These are phyloP conservation scores for Pyrochroa serraticornis DNA, from an alignment of 2,888 invertebrate genomes.

Conservation along the genomic window DNA sequence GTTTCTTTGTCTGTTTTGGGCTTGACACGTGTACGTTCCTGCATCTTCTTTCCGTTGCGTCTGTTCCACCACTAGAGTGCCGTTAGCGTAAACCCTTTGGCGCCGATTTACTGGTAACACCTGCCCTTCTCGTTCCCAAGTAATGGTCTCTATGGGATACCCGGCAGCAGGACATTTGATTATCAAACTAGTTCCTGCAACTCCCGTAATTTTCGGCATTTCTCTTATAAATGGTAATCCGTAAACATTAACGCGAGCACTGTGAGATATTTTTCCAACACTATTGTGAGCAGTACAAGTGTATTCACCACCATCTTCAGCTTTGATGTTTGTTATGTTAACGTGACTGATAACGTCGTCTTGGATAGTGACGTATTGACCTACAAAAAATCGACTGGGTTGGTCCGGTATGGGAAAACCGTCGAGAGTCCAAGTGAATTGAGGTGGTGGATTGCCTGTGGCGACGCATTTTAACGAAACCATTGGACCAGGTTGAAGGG, in stretches of 20 bases:
- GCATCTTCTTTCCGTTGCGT: conserved; percentile 85
- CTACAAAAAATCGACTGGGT: conserved; percentile 78
- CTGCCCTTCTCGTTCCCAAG: conserved; percentile 90
- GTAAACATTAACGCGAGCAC: conserved; percentile 86
- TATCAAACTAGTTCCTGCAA: conserved; percentile 81
- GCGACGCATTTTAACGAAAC: conserved; percentile 92
- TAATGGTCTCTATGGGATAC: conserved; percentile 84
- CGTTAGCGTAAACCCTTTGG: conserved; percentile 85
- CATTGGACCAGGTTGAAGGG: conserved; percentile 87
- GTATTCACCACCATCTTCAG: conserved; percentile 90
- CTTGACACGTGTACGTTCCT: conserved; percentile 89
- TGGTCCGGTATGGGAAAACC: conserved; percentile 72
- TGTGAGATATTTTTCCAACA: conserved; percentile 80
- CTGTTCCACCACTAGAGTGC: conserved; percentile 84
- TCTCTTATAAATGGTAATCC: conserved; percentile 84
- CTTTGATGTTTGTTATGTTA: conserved; percentile 84
- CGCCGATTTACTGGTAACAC: conserved; percentile 85
- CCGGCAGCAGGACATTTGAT: conserved; percentile 91
- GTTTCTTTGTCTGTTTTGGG: conserved; percentile 82
- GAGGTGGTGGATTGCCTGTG: conserved; percentile 92
- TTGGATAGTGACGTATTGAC: conserved; percentile 89
- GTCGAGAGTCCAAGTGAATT: conserved; percentile 89
- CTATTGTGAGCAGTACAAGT: conserved; percentile 84
- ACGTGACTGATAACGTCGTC: conserved; percentile 93
- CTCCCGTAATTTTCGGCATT: conserved; percentile 87